Percentiles rank a stretch among this genome's conserved stretches.
Evolutionary conservation across 2,113 vertebrate genomes (phyloP).

Genomic region (Scomber scombrus): DNA sequence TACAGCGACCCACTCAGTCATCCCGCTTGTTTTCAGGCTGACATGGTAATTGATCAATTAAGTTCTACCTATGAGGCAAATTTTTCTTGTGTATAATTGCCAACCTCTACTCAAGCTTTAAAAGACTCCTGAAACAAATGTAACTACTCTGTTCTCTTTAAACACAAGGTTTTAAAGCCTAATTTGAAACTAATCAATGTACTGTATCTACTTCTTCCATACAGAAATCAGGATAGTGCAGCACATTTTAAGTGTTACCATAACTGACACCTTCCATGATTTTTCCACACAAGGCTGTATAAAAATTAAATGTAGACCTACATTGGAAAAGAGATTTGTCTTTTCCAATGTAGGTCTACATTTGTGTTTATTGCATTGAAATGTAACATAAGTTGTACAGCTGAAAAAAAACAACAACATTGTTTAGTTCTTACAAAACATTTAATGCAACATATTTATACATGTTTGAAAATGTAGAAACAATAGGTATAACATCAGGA

Average conservation of each 20-base stretch:
- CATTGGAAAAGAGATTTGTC: too few relatives aligned
- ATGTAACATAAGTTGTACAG: neutral
- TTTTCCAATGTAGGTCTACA: too few relatives aligned
- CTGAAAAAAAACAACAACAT: neutral
- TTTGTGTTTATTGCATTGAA: neutral
- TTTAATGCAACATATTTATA: constrained; percentile 40
- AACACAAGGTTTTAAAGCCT: neutral
- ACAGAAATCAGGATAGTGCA: too few relatives aligned
- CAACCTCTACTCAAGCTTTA: neutral
- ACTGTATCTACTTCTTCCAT: too few relatives aligned
- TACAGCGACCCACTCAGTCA: neutral
- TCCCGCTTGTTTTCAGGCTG: neutral
- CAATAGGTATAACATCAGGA: neutral
- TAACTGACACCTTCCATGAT: neutral
- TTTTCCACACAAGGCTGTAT: too few relatives aligned
- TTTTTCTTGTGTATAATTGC: neutral
- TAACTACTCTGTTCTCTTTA: neutral
- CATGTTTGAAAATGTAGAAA: constrained; percentile 20
- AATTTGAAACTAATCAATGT: neutral
- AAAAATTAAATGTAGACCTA: too few relatives aligned
- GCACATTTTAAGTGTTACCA: too few relatives aligned
- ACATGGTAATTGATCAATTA: neutral
- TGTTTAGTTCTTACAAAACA: constrained; percentile 18
- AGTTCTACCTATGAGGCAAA: neutral
- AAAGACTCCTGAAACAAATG: neutral